These are phyloP conservation scores for Bibio marci DNA, from an alignment of 2,888 invertebrate species.

Conservation along the genomic window DNA sequence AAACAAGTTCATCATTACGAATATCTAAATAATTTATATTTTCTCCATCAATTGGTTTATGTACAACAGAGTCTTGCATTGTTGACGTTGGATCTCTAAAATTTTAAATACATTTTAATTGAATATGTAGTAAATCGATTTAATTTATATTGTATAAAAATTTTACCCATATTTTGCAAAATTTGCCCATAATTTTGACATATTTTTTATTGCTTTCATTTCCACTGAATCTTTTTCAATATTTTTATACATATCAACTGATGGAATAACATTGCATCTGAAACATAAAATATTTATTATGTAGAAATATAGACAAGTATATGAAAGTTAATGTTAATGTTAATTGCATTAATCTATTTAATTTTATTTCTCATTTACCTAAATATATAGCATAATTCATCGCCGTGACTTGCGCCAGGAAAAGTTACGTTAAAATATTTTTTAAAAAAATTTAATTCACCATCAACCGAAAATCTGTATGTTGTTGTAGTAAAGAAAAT, in stretches of 20 bases:
- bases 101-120: too few relatives aligned
- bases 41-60: too few relatives aligned
- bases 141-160: background rate
- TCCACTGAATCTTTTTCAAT: background rate
- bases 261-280: background rate
- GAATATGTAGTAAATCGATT: too few relatives aligned
- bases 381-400: slow-evolving; percentile 2
- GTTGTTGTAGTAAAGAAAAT: too few relatives aligned
- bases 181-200: slow-evolving; percentile 4
- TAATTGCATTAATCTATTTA: too few relatives aligned
- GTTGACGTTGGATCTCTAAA: too few relatives aligned
- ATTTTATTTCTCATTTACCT: background rate
- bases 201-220: slow-evolving; percentile 1
- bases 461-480: background rate
- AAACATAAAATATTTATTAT: background rate
- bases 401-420: background rate
- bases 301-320: background rate
- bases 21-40: too few relatives aligned
- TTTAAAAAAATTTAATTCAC: background rate
- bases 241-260: background rate
- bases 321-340: too few relatives aligned
- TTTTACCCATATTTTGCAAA: slow-evolving; percentile 7
- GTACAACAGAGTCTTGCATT: too few relatives aligned
- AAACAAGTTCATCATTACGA: too few relatives aligned
- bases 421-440: background rate